Evolutionary conservation across 2,888 invertebrate species (phyloP), one percentile per base, ranked within the genome.

Genomic region (Drosophila antonietae): DNA sequence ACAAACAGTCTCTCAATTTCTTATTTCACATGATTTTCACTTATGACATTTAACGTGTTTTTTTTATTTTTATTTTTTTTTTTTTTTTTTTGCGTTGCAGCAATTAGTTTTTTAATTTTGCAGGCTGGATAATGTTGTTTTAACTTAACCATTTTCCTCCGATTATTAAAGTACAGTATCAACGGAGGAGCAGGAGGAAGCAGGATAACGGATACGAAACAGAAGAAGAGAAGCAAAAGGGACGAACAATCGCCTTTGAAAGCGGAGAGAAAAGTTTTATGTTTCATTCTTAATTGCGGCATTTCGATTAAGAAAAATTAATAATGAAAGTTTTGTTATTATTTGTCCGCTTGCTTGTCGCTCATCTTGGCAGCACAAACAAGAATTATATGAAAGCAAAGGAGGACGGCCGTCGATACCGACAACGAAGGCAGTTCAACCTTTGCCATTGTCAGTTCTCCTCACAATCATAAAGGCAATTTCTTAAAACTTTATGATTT

Each of bases 301-400:
- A 83, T 88, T 88, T 88, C 88, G 88, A 86, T 88, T 88, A 88
- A 85, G 86, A 80, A 88, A 85, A 88, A 88, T 85, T 78, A 83
- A 88, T 85, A 88, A 88, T 78, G 80, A 86, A 86, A 86, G 81
- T 86, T 87, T 82, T 75, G 63, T 78, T 85, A 78, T 85, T 83
- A 83, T 85, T 78, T 82, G 71, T 55, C 41, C 35, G 35, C 55
- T 51, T 44, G 23, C 46, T 73, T 33, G 37, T 57, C 51, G 55
- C 31, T 67, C 67, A 55, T 56, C 55, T 75, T 60, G 33, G 46
- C 51, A 66, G 75, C 73, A 55, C 39, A 35, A 60, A 52, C 28
- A 49, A 70, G 67, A 47, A 59, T 58, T 68, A 74, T 68, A 69
- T 61, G 68, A 78, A 77, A 60, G 43, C 57, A 18, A 46, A 52